Evolutionary conservation across 2,113 vertebrate species (phyloP), one percentile per base, ranked within the genome.

Genomic region (Nibea coibor): DNA sequence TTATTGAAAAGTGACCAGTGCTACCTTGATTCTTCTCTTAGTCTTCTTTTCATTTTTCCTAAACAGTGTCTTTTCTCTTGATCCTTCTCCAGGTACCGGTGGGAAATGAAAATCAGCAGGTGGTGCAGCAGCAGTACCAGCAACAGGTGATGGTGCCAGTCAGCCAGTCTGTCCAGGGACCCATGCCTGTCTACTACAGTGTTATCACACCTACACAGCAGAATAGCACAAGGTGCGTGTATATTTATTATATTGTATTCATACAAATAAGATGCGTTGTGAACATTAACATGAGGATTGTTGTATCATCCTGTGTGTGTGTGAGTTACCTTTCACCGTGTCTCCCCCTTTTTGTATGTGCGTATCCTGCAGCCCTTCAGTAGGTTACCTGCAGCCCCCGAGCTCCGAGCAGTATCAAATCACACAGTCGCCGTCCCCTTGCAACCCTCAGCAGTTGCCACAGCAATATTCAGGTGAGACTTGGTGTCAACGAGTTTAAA

Each of bases 401-500:
- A 97, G 94, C 91, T 96, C 97, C 11, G 98, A 99, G 58, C 98
- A 99, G 96, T 99, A 97, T 91, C 97, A 97, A 93, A 96, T 99
- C 93, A 96, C 97, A 19, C 97, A 97, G 93, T 97, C 98, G 58
- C 96, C 97, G 0, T 96, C 98, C 0, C 97, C 97, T 72, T 99
- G 98, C 95, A 99, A 96, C 92, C 97, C 97, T 11, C 96, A 96
- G 24, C 97, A 97, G 94, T 96, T 99, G 90, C 97, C 97, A 93
- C 98, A 98, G 95, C 98, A 98, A 97, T 99, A 97, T 97, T 97
- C 98, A 96, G 97, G 98, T 99, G 91, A 88, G 92, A 66, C 64
- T 31, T 56, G 0, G 14, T 56, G 15, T 65, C 26, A 59, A n/a
- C 35, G 53, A 12, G 10, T 24, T 48, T n/a, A 19, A 4, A 11